Percentiles rank a stretch among this genome's conserved stretches.
Conservation (phyloP, 1,140 invertebrate genomes). For the Temnothorax longispinosus region DNA sequence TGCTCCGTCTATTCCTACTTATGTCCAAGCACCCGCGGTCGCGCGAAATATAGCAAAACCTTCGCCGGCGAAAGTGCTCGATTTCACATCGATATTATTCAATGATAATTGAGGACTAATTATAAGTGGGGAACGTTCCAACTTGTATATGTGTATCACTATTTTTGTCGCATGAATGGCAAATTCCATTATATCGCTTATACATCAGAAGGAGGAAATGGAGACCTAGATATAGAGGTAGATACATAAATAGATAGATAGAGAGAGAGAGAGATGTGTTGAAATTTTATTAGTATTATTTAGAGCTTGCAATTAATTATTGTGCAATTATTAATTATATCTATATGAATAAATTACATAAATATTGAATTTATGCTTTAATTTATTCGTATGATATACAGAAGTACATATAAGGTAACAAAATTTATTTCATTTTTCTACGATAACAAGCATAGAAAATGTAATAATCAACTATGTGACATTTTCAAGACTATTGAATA, state of each 20-base stretch:
- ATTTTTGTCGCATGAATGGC: conserved; percentile 1
- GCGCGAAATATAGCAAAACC: conserved; percentile 6
- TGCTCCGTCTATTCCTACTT: not conserved
- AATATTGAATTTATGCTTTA: not conserved
- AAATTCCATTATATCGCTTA: not conserved
- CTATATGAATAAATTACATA: too few species aligned
- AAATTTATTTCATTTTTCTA: not conserved
- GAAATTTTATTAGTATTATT: not conserved
- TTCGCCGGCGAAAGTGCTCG: conserved; percentile 8
- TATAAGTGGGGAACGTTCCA: not conserved
- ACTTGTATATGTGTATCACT: not conserved
- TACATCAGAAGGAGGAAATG: not conserved
- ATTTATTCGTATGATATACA: not conserved
- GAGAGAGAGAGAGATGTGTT: not conserved
- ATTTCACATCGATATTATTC: conserved; percentile 28
- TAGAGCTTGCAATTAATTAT: not conserved
- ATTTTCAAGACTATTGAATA: conserved; percentile 15
- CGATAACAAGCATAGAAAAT: not conserved
- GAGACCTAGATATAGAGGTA: not conserved
- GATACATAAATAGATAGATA: not conserved
- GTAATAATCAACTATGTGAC: conserved; percentile 4
- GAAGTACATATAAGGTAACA: not conserved
- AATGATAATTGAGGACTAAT: conserved; percentile 8
- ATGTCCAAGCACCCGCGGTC: not conserved
- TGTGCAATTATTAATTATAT: not conserved